Conservation (phyloP, 1,140 invertebrate genomes). For the Brachionus manjavacas region DNA sequence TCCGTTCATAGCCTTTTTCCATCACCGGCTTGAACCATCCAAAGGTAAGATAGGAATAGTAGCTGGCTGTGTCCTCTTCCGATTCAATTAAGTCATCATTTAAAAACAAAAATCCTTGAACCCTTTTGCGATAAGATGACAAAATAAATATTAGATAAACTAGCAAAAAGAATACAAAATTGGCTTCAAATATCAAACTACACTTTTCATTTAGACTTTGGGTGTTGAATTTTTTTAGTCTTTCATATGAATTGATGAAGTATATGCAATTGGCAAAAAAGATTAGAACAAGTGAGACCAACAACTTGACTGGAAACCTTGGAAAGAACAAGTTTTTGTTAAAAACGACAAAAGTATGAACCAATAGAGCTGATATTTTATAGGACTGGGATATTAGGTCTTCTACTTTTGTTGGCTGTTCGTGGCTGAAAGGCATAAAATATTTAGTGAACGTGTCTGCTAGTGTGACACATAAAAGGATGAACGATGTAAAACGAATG, state of each 20-base stretch:
- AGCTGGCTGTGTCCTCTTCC: conserved; percentile 70
- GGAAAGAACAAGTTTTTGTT: conserved; percentile 3
- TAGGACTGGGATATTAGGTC: not conserved
- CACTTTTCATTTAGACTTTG: not conserved
- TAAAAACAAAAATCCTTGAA: not conserved
- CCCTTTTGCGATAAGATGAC: not conserved
- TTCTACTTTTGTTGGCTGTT: not conserved
- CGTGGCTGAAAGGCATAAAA: not conserved
- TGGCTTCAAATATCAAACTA: not conserved
- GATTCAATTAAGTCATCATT: not conserved
- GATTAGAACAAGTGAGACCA: not conserved
- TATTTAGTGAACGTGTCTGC: not conserved
- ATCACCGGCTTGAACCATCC: conserved; percentile 81
- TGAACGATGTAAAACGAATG: not conserved
- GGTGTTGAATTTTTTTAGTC: not conserved
- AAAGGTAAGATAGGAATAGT: conserved; percentile 72
- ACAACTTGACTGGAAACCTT: not conserved
- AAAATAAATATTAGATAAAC: conserved; percentile 9
- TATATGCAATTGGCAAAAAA: not conserved
- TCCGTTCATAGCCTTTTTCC: conserved; percentile 69
- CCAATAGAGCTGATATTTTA: not conserved
- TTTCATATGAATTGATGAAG: not conserved
- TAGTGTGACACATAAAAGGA: not conserved
- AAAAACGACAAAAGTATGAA: not conserved
- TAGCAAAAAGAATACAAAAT: not conserved